Evolutionary conservation across 1,140 invertebrate species (phyloP).

Genomic region (Zaprionus nigranus): DNA sequence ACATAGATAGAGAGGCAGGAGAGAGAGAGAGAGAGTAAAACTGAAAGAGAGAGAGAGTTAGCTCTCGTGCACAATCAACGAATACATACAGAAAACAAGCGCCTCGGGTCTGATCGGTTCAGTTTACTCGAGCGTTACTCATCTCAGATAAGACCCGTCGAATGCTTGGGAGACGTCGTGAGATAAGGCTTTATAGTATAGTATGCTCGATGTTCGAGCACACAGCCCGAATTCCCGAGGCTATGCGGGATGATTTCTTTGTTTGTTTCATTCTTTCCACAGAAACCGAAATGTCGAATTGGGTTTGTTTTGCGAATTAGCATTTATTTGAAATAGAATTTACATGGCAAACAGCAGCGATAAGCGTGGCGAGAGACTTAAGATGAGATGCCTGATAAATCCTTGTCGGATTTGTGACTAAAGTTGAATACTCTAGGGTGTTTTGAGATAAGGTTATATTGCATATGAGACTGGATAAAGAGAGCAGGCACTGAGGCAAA

Average conservation of each 20-base stretch:
- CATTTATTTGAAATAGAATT: neutral
- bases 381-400: neutral
- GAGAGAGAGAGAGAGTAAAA: neutral
- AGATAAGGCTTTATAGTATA: conserved; percentile 3
- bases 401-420: neutral
- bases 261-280: neutral
- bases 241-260: neutral
- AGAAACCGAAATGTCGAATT: neutral
- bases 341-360: neutral
- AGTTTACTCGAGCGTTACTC: conserved; percentile 4
- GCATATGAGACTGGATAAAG: neutral
- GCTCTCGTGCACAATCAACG: neutral
- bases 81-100: neutral
- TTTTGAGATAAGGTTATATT: neutral
- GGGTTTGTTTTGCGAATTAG: conserved; percentile 5
- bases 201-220: neutral
- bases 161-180: conserved; percentile 3
- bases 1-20: neutral
- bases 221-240: conserved; percentile 5
- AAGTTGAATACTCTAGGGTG: too few relatives aligned
- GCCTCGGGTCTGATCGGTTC: neutral
- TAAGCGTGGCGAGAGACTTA: neutral
- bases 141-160: conserved; percentile 10
- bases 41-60: neutral
- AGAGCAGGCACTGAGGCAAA: too few relatives aligned